Evolutionary conservation across 2,113 vertebrate genomes (phyloP), one percentile per base, ranked within the genome.

Genomic region (Lepisosteus oculatus): DNA sequence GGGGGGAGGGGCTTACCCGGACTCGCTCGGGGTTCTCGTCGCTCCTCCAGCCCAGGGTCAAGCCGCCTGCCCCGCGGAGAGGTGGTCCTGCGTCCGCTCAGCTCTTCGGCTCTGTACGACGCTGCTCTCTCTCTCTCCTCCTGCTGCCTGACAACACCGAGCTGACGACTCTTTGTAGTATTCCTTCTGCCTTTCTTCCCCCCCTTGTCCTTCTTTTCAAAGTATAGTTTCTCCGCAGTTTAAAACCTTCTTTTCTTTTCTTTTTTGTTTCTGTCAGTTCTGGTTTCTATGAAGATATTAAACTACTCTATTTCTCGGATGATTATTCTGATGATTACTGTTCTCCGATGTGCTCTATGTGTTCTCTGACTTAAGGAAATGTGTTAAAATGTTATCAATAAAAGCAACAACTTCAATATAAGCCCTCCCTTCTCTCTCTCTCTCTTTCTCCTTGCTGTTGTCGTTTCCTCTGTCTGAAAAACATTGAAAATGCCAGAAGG

Each of bases 321-420:
- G 51, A 62, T 65, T 76, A 55, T 69, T 77, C 73, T 73, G 54
- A 65, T 72, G 68, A 71, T 68, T 73, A 63, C 78, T 78, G 78
- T 79, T 85, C 76, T 83, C 79, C 74, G 72, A 70, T 80, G 83
- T 86, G 73, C 74, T 70, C n/a, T 79, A 61, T 61, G 72, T 81
- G 80, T 77, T 84, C 73, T 83, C 71, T 72, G 81, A 80, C 71
- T 75, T 86, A 84, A 84, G 70, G 55, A 83, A 77, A 81, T 83
- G 83, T 90, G 78, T 80, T 84, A 83, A 83, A 75, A 87, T 87
- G 85, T 86, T 87, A 83, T 84, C 76, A 89, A 90, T 90, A 88
- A 90, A 89, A 76, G 59, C n/a, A 76, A 67, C 63, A 68, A 55
- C 72, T 72, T 78, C 65, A 74, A 73, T 65, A 77, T 70, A 68